A percentile compares a stretch with the other conserved stretches of the same genome.
These are phyloP conservation scores for roundworm (Caenorhabditis elegans) DNA, from an alignment of 1,140 invertebrate genomes.

Conservation along the genomic window WBcel235 BX284605.5:10995501-10996000, in stretches of 20 bases:
- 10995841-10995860: conserved; percentile 10
- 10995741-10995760: neutral
- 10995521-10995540: no score
- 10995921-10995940: conserved; percentile 25
- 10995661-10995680: neutral
- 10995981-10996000: no score
- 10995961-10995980: neutral
- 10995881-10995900: neutral
- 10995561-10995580: no score
- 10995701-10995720: conserved; percentile 26
- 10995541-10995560: no score
- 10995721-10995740: conserved; percentile 24
- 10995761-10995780: no score
- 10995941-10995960: neutral
- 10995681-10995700: neutral
- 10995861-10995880: neutral
- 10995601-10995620: no score
- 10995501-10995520: no score
- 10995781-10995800: neutral
- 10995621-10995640: no score
- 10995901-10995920: neutral
- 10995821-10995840: neutral
- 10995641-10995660: neutral
- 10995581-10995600: no score
- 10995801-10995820: neutral